Percentiles rank a stretch among this genome's conserved stretches.
phyloP scores from a whole-genome alignment of 2,888 invertebrate species.

The Ochlodes sylvanus region DNA sequence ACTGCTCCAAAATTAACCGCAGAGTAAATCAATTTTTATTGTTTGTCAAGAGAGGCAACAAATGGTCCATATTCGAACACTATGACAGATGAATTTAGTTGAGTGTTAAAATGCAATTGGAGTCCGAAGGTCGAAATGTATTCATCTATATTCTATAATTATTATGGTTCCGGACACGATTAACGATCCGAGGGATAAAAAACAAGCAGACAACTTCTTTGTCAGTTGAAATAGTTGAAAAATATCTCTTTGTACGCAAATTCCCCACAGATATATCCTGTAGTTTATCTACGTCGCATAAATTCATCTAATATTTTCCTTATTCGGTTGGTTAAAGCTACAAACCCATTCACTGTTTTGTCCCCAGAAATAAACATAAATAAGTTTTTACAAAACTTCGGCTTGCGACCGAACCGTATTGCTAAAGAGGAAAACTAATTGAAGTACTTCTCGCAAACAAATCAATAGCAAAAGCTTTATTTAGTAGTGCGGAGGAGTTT shows the following conservation, averaged over 20 bases:
- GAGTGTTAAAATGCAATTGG: constrained; percentile 21
- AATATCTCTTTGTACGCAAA: constrained; percentile 36
- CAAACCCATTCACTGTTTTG: constrained; percentile 40
- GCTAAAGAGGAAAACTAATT: constrained; percentile 57
- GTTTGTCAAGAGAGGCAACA: constrained; percentile 38
- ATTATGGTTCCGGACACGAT: constrained; percentile 7
- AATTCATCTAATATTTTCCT: constrained; percentile 41
- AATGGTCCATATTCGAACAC: constrained; percentile 32
- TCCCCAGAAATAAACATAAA: constrained; percentile 37
- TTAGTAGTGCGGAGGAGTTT: constrained; percentile 63
- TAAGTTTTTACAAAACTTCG: constrained; percentile 48
- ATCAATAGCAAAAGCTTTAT: constrained; percentile 64
- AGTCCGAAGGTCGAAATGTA: constrained; percentile 26
- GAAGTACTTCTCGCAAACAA: constrained; percentile 65
- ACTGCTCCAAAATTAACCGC: constrained; percentile 26
- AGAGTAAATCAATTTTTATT: constrained; percentile 36
- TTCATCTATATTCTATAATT: no score
- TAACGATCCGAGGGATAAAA: constrained; percentile 25
- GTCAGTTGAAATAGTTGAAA: constrained; percentile 19
- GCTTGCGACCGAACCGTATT: constrained; percentile 49
- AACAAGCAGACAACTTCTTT: constrained; percentile 27
- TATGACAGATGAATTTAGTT: constrained; percentile 37
- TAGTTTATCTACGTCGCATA: constrained; percentile 38
- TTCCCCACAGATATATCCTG: constrained; percentile 40
- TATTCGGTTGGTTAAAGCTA: constrained; percentile 38